Evolutionary conservation across 2,888 invertebrate species (phyloP), one percentile per base, ranked within the genome.

Genomic region (Dicranocentrus wangi): DNA sequence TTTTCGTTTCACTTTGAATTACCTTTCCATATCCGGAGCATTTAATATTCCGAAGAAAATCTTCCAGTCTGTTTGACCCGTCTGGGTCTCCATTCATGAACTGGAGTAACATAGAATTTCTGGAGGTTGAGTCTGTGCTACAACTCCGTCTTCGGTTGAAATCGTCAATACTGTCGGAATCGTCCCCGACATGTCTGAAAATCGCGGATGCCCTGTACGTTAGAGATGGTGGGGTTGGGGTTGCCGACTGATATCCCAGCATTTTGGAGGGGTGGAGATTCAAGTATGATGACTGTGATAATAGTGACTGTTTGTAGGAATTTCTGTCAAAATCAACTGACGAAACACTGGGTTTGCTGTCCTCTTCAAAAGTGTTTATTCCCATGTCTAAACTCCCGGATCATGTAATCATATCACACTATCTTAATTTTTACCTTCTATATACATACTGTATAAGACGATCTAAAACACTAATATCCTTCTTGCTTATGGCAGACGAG

Each of bases 11-110:
- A n/a, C n/a, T n/a, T n/a, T n/a, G n/a, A n/a, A 71, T 61, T 84
- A 86, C 86, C 86, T 85, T 81, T 75, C 84, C 84, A 61, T 86
- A 84, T 63, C 86, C 86, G 42, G 86, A 85, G 73, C 85, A 85
- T 77, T 84, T 85, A 23, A 86, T 78, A 23, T 81, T 81, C 51
- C 85, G 70, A 53, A 86, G 75, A 65, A 86, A 85, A 71, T 86
- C 83, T 53, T 80, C 84, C 39, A 86, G 73, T 15, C 86, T 81
- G 21, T 43, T 73, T 13, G 53, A 53, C 13, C 19, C n/a, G 28
- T 77, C 68, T 28, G 60, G 63, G 10, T 28, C 17, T 15, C 39
- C 21, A 17, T 43, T 69, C 3, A 43, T 23, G 28, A 78, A 61
- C 28, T 65, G 68, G 10, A 78, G n/a, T 8, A 78, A 7, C 63